Conservation (phyloP, 2,797 vertebrate genomes). For the Myiotriccus ornatus region DNA sequence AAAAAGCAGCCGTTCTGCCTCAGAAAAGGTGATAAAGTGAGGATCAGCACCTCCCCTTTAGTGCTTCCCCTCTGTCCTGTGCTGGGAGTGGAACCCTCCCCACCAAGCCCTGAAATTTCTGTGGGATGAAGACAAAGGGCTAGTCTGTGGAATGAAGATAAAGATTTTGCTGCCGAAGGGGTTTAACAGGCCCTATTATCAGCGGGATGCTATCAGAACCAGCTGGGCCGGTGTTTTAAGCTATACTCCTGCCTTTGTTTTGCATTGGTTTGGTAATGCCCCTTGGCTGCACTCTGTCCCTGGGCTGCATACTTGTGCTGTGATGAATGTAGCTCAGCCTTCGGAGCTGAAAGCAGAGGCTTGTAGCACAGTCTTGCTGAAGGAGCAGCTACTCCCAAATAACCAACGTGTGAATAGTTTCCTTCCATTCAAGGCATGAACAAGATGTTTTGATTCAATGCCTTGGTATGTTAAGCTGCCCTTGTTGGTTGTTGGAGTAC, state of each 20-base stretch:
- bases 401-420: constrained; percentile 49
- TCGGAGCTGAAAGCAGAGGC: background rate
- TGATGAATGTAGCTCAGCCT: constrained; percentile 2
- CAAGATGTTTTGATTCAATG: constrained; percentile 49
- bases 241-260: constrained; percentile 26
- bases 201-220: constrained; percentile 31
- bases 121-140: background rate
- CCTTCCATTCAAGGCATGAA: constrained; percentile 64
- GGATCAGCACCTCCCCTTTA: background rate
- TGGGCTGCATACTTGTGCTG: background rate
- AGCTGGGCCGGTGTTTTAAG: constrained; percentile 10
- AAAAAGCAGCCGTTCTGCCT: background rate
- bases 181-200: constrained; percentile 3
- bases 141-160: background rate
- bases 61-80: background rate
- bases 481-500: constrained; percentile 29
- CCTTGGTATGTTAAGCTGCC: constrained; percentile 57
- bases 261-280: background rate
- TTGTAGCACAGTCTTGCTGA: background rate
- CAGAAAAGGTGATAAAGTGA: background rate
- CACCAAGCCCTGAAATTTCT: background rate
- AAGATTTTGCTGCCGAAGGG: constrained; percentile 23
- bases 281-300: constrained; percentile 31
- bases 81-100: background rate
- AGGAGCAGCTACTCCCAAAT: constrained; percentile 43